A percentile compares a stretch with the other conserved stretches of the same genome.
These are phyloP conservation scores for Polydrusus cervinus DNA, from an alignment of 2,888 invertebrate species.

Conservation along the genomic window DNA sequence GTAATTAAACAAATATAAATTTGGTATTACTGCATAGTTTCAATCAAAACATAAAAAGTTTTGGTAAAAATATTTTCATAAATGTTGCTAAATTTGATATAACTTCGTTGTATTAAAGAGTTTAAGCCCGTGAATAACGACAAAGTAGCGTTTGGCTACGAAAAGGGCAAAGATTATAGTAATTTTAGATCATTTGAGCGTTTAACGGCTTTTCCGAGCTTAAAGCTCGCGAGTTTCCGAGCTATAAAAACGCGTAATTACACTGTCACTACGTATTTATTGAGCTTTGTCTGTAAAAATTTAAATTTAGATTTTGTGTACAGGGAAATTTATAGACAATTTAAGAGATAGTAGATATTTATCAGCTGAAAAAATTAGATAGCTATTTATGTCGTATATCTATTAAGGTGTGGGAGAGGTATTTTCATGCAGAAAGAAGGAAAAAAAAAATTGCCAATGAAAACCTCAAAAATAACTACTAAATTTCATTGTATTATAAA, in stretches of 20 bases:
- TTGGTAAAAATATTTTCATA: too few relatives aligned
- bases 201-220: conserved; percentile 10
- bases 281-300: conserved; percentile 17
- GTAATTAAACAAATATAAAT: too few relatives aligned
- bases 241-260: conserved; percentile 6
- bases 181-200: conserved; percentile 19
- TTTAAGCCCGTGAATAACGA: not conserved
- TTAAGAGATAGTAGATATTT: not conserved
- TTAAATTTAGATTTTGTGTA: conserved; percentile 1
- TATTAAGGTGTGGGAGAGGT: too few relatives aligned
- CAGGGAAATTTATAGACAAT: not conserved
- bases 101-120: not conserved
- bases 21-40: too few relatives aligned
- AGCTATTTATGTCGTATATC: too few relatives aligned
- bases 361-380: too few relatives aligned
- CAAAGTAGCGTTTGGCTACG: not conserved
- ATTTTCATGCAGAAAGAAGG: too few relatives aligned
- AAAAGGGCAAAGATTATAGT: conserved; percentile 1
- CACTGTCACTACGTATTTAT: not conserved
- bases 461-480: too few relatives aligned
- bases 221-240: not conserved
- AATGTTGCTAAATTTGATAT: not conserved
- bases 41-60: too few relatives aligned
- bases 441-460: too few relatives aligned
- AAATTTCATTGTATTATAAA: too few relatives aligned